These are phyloP conservation scores for Dermatemys mawii DNA, from an alignment of 2,113 vertebrate species.

Conservation along the genomic window DNA sequence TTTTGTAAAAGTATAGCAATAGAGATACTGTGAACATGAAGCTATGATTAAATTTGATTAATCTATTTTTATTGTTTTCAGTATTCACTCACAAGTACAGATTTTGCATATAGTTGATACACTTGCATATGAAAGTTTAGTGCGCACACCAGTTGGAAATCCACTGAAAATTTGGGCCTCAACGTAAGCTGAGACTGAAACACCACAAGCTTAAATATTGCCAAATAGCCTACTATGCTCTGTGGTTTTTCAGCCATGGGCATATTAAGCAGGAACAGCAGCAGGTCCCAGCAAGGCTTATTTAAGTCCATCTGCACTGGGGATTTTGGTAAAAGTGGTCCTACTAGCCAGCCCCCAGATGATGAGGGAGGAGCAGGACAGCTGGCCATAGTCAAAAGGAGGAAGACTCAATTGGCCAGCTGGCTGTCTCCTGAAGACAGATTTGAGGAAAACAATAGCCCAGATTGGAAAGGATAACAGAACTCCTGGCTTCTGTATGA, in stretches of 20 bases:
- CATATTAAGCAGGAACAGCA: background rate
- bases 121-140: background rate
- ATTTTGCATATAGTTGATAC: background rate
- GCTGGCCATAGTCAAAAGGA: background rate
- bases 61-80: background rate
- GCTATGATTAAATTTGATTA: background rate
- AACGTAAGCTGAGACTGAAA: background rate
- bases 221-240: background rate
- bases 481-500: background rate
- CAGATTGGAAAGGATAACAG: background rate
- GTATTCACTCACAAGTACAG: background rate
- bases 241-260: background rate
- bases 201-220: background rate
- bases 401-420: background rate
- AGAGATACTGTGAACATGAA: background rate
- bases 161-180: background rate
- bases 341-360: background rate
- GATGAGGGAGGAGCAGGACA: background rate
- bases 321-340: background rate
- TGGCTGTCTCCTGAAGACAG: background rate
- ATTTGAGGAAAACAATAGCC: background rate
- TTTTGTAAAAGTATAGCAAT: background rate
- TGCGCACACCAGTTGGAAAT: background rate
- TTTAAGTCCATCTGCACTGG: background rate
- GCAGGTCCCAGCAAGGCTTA: background rate